These are phyloP conservation scores for Monopis laevigella DNA, from an alignment of 2,888 invertebrate species.

Conservation along the genomic window DNA sequence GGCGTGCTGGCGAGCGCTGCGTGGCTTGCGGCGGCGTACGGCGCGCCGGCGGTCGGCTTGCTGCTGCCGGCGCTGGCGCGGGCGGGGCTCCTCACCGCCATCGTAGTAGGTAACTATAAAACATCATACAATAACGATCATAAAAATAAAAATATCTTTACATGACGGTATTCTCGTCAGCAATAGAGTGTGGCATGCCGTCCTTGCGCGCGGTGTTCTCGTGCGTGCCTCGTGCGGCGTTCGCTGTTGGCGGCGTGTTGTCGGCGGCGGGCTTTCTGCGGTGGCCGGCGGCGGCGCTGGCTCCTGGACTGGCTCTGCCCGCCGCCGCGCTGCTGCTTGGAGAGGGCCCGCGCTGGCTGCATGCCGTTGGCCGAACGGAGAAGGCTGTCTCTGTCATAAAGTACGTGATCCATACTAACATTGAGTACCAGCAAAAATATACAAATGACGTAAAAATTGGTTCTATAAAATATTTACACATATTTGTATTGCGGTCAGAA, in stretches of 20 bases:
- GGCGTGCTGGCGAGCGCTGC: neutral
- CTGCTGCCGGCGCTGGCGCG: constrained; percentile 2
- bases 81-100: constrained; percentile 62
- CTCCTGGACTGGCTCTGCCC: constrained; percentile 26
- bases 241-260: neutral
- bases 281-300: constrained; percentile 36
- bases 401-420: too few relatives aligned
- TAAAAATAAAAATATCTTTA: too few relatives aligned
- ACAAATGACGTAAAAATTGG: too few relatives aligned
- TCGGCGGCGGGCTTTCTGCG: constrained; percentile 19
- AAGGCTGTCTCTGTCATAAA: too few relatives aligned
- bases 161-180: too few relatives aligned
- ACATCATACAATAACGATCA: too few relatives aligned
- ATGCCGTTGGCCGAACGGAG: too few relatives aligned
- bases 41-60: neutral
- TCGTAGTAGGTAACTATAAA: constrained; percentile 42
- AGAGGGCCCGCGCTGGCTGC: constrained; percentile 72
- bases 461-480: too few relatives aligned
- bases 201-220: too few relatives aligned
- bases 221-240: constrained; percentile 23
- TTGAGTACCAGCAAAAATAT: too few relatives aligned
- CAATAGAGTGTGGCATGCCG: too few relatives aligned
- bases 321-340: neutral
- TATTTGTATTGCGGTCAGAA: too few relatives aligned
- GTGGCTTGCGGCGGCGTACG: neutral